These are phyloP conservation scores for Cheilosia scutellata DNA, from an alignment of 2,888 invertebrate species.

Conservation along the genomic window DNA sequence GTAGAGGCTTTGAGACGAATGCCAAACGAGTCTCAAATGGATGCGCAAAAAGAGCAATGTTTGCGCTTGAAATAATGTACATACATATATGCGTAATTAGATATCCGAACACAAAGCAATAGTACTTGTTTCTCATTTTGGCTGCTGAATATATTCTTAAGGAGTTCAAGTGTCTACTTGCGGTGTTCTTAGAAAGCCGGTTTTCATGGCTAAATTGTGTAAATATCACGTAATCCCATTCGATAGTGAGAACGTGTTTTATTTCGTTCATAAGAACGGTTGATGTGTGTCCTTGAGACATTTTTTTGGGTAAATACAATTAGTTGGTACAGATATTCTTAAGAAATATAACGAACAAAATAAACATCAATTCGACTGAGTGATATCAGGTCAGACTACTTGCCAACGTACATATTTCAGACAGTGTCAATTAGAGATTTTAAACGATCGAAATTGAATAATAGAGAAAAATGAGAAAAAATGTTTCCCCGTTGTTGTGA, in stretches of 20 bases:
- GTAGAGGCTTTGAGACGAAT: too few species aligned
- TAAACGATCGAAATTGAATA: background rate
- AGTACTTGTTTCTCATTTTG: background rate
- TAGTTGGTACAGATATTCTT: background rate
- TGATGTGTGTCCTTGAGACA: background rate
- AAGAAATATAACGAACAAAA: background rate
- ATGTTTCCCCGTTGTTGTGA: too few species aligned
- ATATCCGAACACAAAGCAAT: background rate
- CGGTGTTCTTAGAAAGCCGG: background rate
- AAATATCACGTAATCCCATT: constrained; percentile 29
- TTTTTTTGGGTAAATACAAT: background rate
- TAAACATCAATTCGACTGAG: background rate
- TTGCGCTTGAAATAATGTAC: background rate
- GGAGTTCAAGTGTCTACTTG: constrained; percentile 3
- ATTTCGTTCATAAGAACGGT: background rate
- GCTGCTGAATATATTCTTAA: background rate
- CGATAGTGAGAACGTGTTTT: background rate
- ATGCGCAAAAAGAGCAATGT: constrained; percentile 1
- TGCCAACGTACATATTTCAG: background rate
- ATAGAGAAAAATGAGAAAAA: background rate
- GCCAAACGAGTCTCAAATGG: background rate
- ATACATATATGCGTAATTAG: background rate
- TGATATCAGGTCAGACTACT: background rate
- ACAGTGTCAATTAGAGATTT: background rate
- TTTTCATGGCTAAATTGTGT: constrained; percentile 29